Evolutionary conservation across 2,888 invertebrate genomes (phyloP).

Genomic region (Platycheirus albimanus): DNA sequence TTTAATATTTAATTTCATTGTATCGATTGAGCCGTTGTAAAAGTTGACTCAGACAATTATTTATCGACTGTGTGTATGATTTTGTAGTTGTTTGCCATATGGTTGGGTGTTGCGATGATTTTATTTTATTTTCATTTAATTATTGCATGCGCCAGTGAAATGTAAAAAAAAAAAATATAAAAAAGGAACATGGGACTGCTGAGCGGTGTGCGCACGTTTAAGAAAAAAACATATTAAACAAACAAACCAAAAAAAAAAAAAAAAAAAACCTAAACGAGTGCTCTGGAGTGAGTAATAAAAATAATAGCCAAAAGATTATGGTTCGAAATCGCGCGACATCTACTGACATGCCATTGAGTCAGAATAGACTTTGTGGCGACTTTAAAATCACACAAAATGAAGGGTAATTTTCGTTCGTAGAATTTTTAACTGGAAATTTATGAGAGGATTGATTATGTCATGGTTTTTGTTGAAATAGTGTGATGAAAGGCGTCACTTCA

Average conservation of each 20-base stretch:
- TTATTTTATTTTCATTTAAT: slow-evolving; percentile 46
- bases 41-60: slow-evolving; percentile 46
- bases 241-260: slow-evolving; percentile 15
- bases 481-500: neutral
- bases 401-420: neutral
- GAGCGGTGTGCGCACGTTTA: slow-evolving; percentile 28
- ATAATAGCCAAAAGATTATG: neutral
- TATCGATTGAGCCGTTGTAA: slow-evolving; percentile 37
- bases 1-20: slow-evolving; percentile 43
- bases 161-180: slow-evolving; percentile 7
- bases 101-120: slow-evolving; percentile 13
- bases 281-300: slow-evolving; percentile 49
- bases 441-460: slow-evolving; percentile 14
- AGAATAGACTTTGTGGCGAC: slow-evolving; percentile 54
- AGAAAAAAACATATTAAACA: no score
- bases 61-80: slow-evolving; percentile 12
- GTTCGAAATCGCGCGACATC: slow-evolving; percentile 3
- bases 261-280: slow-evolving; percentile 49
- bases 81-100: slow-evolving; percentile 34
- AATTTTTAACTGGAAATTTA: slow-evolving; percentile 18
- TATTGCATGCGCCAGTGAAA: slow-evolving; percentile 48
- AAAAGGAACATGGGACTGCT: slow-evolving; percentile 7
- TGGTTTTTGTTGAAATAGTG: neutral
- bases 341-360: slow-evolving; percentile 13
- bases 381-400: slow-evolving; percentile 24